phyloP scores from a whole-genome alignment of 2,888 invertebrate species.

The Unio delphinus region DNA sequence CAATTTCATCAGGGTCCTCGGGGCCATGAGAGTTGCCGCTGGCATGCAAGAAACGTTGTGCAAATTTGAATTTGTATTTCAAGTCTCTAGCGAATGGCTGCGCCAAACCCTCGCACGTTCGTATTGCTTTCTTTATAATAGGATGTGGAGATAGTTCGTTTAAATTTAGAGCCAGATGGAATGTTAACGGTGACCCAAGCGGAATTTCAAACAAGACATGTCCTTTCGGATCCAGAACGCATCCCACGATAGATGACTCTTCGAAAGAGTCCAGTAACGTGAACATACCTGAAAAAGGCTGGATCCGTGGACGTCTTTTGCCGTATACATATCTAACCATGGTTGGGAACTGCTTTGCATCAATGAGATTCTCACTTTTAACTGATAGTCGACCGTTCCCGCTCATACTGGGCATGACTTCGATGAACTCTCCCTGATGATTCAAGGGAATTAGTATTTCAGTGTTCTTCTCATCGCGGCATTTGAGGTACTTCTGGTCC shows the following conservation, averaged over 20 bases:
- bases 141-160: conserved; percentile 43
- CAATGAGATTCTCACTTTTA: conserved; percentile 42
- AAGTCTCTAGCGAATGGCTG: conserved; percentile 47
- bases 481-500: conserved; percentile 45
- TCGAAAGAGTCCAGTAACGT: conserved; percentile 58
- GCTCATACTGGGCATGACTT: conserved; percentile 43
- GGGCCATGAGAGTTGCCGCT: conserved; percentile 39
- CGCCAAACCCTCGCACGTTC: conserved; percentile 40
- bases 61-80: conserved; percentile 59
- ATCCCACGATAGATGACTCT: conserved; percentile 52
- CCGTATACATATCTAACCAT: conserved; percentile 56
- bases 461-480: conserved; percentile 52
- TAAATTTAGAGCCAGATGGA: conserved; percentile 54
- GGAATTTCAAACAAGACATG: conserved; percentile 57
- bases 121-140: conserved; percentile 44
- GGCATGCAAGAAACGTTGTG: conserved; percentile 42
- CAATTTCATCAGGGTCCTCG: conserved; percentile 3
- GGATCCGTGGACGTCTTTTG: conserved; percentile 47
- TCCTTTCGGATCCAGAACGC: conserved; percentile 45
- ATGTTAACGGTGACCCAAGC: conserved; percentile 48
- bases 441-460: conserved; percentile 44
- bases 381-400: conserved; percentile 48
- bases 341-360: conserved; percentile 53
- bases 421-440: conserved; percentile 53
- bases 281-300: conserved; percentile 51